Evolutionary conservation across 2,797 vertebrate genomes (phyloP).

Genomic region (Notoglanidium macrostoma): DNA sequence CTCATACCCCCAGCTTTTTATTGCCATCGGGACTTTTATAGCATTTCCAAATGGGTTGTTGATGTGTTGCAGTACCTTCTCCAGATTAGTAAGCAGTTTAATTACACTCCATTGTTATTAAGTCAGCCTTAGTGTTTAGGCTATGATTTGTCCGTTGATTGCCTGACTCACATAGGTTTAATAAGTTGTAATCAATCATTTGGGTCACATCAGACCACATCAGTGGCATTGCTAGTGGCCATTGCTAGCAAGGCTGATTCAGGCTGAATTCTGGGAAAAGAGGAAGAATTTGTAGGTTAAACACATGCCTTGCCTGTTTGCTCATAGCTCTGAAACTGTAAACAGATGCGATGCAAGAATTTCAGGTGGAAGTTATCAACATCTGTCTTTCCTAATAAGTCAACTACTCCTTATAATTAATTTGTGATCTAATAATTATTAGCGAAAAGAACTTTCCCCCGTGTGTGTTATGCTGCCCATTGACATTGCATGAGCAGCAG

Average conservation of each 20-base stretch:
- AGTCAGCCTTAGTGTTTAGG: constrained; percentile 29
- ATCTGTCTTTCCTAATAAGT: neutral
- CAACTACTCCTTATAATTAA: neutral
- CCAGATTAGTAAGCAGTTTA: constrained; percentile 9
- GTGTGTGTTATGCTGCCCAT: too few relatives aligned
- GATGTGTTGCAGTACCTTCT: neutral
- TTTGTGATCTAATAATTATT: neutral
- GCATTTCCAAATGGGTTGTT: neutral
- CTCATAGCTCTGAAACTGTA: constrained; percentile 36
- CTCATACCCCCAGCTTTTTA: constrained; percentile 4
- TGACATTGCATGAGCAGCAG: too few relatives aligned
- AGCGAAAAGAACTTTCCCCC: too few relatives aligned
- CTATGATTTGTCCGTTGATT: constrained; percentile 36
- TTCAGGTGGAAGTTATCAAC: constrained; percentile 27
- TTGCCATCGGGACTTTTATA: neutral
- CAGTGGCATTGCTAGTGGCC: constrained; percentile 31
- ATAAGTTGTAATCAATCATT: constrained; percentile 44
- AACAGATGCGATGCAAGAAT: constrained; percentile 33
- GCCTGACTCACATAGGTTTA: constrained; percentile 40
- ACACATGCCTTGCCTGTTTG: constrained; percentile 38
- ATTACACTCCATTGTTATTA: constrained; percentile 33
- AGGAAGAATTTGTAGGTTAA: constrained; percentile 31
- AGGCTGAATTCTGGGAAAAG: constrained; percentile 50
- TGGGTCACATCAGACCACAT: constrained; percentile 40
- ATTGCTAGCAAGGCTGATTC: constrained; percentile 47